phyloP scores from a whole-genome alignment of 1,140 invertebrate species.

The Apis dorsata region DNA sequence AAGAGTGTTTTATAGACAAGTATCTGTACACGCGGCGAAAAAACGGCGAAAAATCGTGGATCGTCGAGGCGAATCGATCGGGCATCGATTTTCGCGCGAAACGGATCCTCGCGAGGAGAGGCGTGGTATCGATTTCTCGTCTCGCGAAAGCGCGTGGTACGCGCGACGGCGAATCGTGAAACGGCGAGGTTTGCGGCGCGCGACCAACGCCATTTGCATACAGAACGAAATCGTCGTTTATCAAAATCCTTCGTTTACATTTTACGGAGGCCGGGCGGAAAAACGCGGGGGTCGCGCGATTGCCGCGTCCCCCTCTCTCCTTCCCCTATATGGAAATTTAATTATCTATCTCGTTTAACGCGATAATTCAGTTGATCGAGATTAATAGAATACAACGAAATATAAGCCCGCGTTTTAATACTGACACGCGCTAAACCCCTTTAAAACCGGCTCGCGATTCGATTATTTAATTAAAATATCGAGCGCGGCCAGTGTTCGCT shows the following conservation, averaged over 20 bases:
- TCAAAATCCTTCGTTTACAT: conserved; percentile 45
- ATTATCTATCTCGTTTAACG: conserved; percentile 64
- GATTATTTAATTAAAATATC: conserved; percentile 65
- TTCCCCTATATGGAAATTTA: conserved; percentile 62
- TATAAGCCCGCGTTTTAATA: conserved; percentile 58
- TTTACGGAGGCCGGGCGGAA: conserved; percentile 14
- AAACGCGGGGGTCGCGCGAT: background rate
- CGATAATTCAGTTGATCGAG: conserved; percentile 59
- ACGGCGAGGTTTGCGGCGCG: background rate
- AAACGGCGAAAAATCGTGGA: background rate
- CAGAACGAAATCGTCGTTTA: conserved; percentile 51
- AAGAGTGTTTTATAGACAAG: background rate
- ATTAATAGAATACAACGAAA: conserved; percentile 64
- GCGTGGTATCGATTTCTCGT: conserved; percentile 7
- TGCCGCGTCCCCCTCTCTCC: background rate
- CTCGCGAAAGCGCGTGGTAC: conserved; percentile 18
- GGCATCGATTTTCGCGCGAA: conserved; percentile 7
- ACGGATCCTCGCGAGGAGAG: background rate
- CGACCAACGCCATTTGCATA: conserved; percentile 38
- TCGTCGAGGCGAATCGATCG: background rate
- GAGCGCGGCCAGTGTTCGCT: conserved; percentile 27
- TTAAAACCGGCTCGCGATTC: conserved; percentile 54
- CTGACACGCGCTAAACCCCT: conserved; percentile 57
- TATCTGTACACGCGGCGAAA: background rate
- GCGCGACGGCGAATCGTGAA: conserved; percentile 23